Evolutionary conservation across 2,797 vertebrate genomes (phyloP).

Genomic region (Lagorchestes hirsutus): DNA sequence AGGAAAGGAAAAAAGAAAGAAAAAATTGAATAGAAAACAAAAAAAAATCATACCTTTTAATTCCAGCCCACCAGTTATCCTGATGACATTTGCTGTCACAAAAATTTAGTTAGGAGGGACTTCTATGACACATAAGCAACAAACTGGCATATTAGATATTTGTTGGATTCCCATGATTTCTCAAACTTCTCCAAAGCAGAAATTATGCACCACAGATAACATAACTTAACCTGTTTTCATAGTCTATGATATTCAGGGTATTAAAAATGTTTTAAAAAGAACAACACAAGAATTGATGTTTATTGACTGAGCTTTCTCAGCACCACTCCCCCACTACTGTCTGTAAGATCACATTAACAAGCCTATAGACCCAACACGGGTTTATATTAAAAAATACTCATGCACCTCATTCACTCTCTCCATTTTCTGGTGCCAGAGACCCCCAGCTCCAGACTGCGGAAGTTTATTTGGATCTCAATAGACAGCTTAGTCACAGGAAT

Average conservation of each 20-base stretch:
- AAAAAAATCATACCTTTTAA: not conserved
- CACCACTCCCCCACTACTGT: not conserved
- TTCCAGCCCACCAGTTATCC: not conserved
- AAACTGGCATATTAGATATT: not conserved
- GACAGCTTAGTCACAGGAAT: not conserved
- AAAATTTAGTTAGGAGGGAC: not conserved
- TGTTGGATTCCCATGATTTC: not conserved
- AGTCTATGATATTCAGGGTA: not conserved
- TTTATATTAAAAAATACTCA: not conserved
- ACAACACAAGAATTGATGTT: not conserved
- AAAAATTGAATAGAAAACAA: not conserved
- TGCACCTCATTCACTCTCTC: not conserved
- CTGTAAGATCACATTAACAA: not conserved
- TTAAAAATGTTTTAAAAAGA: not conserved
- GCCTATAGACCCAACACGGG: not conserved
- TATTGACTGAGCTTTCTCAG: not conserved
- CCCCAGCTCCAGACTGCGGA: not conserved
- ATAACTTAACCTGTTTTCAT: not conserved
- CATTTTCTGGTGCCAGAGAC: not conserved
- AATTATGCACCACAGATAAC: not conserved
- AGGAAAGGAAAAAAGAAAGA: not conserved
- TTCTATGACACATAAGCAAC: not conserved
- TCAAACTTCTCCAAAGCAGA: not conserved
- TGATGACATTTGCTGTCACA: not conserved
- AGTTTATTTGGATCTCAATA: not conserved